Conservation (phyloP, 1,140 invertebrate species). For the Meteorus sp. region DNA sequence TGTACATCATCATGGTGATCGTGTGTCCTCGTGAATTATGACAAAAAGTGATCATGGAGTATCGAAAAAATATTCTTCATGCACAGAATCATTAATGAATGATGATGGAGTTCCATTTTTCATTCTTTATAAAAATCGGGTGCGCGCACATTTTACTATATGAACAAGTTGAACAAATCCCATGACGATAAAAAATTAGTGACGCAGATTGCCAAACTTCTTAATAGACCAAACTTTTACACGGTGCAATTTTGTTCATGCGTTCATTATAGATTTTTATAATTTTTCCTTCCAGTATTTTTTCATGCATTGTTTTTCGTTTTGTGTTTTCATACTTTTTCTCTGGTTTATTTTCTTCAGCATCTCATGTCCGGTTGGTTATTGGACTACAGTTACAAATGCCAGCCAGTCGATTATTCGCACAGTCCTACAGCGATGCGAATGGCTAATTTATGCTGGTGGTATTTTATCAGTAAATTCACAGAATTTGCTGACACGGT, state of each 20-base stretch:
- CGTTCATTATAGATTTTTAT: too few species aligned
- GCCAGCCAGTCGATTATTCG: conserved; percentile 92
- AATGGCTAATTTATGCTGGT: conserved; percentile 94
- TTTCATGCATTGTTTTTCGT: too few species aligned
- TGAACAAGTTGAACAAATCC: too few species aligned
- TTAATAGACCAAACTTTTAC: too few species aligned
- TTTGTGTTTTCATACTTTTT: too few species aligned
- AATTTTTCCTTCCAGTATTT: too few species aligned
- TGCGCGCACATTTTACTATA: too few species aligned
- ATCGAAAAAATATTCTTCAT: conserved; percentile 10
- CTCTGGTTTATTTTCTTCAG: conserved; percentile 64
- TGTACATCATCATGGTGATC: background rate
- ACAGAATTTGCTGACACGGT: conserved; percentile 95
- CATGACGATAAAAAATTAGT: too few species aligned
- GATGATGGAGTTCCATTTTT: too few species aligned
- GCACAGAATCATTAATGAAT: background rate
- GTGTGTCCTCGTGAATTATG: conserved; percentile 15
- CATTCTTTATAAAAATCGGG: too few species aligned
- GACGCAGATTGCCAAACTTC: too few species aligned
- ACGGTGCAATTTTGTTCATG: too few species aligned
- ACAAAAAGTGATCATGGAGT: conserved; percentile 19
- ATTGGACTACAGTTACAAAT: conserved; percentile 86
- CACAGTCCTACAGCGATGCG: conserved; percentile 68
- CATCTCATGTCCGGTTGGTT: conserved; percentile 84
- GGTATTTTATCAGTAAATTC: conserved; percentile 96